Evolutionary conservation across 2,888 invertebrate genomes (phyloP).

Genomic region (Leucozona laternaria): DNA sequence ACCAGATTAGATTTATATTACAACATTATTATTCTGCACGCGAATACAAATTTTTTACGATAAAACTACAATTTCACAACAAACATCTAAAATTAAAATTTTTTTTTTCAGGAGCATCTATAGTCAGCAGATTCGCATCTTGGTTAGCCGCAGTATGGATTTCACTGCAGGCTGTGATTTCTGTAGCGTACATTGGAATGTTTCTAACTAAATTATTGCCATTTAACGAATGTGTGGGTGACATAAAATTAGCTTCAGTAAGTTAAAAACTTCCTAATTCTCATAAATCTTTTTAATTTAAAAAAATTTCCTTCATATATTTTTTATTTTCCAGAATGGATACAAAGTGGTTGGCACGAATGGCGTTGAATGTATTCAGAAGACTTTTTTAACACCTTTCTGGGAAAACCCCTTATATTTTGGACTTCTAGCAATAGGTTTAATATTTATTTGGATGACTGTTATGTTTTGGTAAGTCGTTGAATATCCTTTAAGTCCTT

Average conservation of each 20-base stretch:
- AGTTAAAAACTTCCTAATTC: conserved; percentile 47
- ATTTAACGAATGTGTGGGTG: conserved; percentile 82
- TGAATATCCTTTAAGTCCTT: background rate
- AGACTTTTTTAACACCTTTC: conserved; percentile 83
- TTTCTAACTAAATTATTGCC: conserved; percentile 82
- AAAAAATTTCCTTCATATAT: background rate
- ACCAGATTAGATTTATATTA: too few species aligned
- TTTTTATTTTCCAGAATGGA: conserved; percentile 78
- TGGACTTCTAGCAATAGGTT: conserved; percentile 81
- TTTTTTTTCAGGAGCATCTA: conserved; percentile 81
- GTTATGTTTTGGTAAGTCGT: conserved; percentile 68
- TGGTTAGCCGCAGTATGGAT: conserved; percentile 83
- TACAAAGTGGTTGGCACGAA: conserved; percentile 80
- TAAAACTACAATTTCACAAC: too few species aligned
- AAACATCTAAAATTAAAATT: background rate
- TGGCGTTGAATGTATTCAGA: conserved; percentile 82
- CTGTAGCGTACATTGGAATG: conserved; percentile 82
- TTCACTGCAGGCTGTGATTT: conserved; percentile 82
- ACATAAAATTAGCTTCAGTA: conserved; percentile 80
- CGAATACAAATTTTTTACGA: background rate
- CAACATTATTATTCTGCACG: too few species aligned
- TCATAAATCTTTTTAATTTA: background rate
- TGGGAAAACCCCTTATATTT: conserved; percentile 83
- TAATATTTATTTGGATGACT: conserved; percentile 83
- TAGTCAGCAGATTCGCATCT: conserved; percentile 83